A percentile compares a stretch with the other conserved stretches of the same genome.
These are phyloP conservation scores for Tolypeutes matacus DNA, from an alignment of 2,797 vertebrate genomes.

Conservation along the genomic window DNA sequence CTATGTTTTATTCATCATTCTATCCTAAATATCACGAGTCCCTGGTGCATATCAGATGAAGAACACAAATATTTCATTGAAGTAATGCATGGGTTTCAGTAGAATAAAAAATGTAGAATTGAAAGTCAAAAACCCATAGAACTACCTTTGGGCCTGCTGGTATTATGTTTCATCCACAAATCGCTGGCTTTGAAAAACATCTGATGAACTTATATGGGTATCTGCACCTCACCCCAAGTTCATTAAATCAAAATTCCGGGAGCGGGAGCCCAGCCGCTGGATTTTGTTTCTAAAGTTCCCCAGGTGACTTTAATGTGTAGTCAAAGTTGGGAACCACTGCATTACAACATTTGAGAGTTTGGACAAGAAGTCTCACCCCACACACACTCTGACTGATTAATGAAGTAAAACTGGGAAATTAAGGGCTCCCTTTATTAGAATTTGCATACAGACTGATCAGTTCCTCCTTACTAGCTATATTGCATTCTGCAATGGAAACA, in stretches of 20 bases:
- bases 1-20: background rate
- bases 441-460: background rate
- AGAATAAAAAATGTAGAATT: background rate
- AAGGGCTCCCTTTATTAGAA: background rate
- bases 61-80: background rate
- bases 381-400: background rate
- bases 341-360: constrained; percentile 8
- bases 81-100: background rate
- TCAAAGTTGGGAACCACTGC: background rate
- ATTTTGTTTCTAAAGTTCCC: constrained; percentile 40
- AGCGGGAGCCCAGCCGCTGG: background rate
- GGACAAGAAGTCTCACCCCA: background rate
- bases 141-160: background rate
- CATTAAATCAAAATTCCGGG: constrained; percentile 18
- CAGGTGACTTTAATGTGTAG: background rate
- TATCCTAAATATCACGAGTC: background rate
- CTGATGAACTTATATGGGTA: background rate
- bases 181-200: background rate
- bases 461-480: background rate
- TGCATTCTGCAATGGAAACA: constrained; percentile 29
- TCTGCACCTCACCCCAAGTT: background rate
- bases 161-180: constrained; percentile 4
- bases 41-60: background rate
- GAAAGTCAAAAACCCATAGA: constrained; percentile 17
- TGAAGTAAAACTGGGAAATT: constrained; percentile 19